These are phyloP conservation scores for Drosophila pegasa DNA, from an alignment of 2,888 invertebrate genomes.

Conservation along the genomic window DNA sequence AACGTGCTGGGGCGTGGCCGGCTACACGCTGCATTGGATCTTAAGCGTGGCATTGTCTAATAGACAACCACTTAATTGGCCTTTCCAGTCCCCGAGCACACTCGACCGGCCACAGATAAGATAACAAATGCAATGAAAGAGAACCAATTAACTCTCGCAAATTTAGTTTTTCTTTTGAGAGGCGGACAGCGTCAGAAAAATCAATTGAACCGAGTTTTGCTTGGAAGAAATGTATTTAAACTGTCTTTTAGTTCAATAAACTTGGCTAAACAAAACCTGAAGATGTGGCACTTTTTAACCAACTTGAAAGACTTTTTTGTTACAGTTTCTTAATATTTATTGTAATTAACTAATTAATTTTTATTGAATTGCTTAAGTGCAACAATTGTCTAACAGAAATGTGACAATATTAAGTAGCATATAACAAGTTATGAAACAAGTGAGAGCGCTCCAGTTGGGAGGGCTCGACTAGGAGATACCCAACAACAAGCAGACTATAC, in stretches of 20 bases:
- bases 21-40: constrained; percentile 9
- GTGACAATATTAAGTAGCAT: too few relatives aligned
- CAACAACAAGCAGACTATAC: too few relatives aligned
- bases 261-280: background rate
- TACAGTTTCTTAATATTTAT: background rate
- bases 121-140: constrained; percentile 10
- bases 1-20: constrained; percentile 45
- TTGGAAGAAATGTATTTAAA: background rate
- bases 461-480: too few relatives aligned
- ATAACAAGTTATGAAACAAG: too few relatives aligned
- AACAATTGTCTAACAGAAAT: background rate
- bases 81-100: constrained; percentile 9
- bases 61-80: constrained; percentile 64
- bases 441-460: too few relatives aligned
- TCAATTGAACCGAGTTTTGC: background rate
- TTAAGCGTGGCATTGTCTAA: constrained; percentile 13
- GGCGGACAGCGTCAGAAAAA: background rate
- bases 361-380: background rate
- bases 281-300: background rate
- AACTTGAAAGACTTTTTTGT: background rate
- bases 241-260: background rate
- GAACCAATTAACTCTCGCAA: background rate
- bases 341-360: background rate
- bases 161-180: background rate
- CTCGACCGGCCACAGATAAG: constrained; percentile 7